phyloP scores from a whole-genome alignment of 1,140 invertebrate species.

The Oryctes rhinoceros region DNA sequence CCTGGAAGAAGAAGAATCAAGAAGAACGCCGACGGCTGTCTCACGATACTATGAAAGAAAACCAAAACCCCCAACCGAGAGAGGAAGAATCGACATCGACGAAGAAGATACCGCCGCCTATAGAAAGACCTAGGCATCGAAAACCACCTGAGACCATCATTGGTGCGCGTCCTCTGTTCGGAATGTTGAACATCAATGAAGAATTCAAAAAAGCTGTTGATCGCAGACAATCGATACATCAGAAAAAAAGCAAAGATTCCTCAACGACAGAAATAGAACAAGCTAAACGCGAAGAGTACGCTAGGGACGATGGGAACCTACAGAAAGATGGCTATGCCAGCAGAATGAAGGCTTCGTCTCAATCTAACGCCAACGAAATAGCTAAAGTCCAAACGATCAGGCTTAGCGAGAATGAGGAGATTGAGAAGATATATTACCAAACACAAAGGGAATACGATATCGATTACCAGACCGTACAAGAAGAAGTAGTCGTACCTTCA shows the following conservation, averaged over 20 bases:
- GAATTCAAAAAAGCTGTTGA: conserved; percentile 59
- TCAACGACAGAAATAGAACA: conserved; percentile 48
- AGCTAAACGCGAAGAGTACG: conserved; percentile 23
- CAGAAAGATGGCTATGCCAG: conserved; percentile 7
- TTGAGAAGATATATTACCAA: conserved; percentile 57
- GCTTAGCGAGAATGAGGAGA: conserved; percentile 55
- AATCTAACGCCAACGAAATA: conserved; percentile 51
- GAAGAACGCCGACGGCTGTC: too few relatives aligned
- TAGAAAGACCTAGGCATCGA: conserved; percentile 49
- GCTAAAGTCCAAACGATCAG: conserved; percentile 53
- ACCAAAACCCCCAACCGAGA: not conserved
- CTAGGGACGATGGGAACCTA: not conserved
- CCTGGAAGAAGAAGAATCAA: too few relatives aligned
- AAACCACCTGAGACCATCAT: conserved; percentile 59
- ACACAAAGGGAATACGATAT: conserved; percentile 55
- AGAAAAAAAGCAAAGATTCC: conserved; percentile 22
- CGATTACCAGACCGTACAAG: conserved; percentile 55
- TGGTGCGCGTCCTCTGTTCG: conserved; percentile 59
- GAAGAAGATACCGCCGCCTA: conserved; percentile 23
- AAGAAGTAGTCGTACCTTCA: conserved; percentile 44
- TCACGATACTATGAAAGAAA: too few relatives aligned
- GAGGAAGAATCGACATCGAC: not conserved
- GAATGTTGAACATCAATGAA: conserved; percentile 56
- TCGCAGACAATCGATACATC: conserved; percentile 48
- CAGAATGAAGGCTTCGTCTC: conserved; percentile 48